Evolutionary conservation across 2,888 invertebrate species (phyloP).

Genomic region (Norana najaformis): DNA sequence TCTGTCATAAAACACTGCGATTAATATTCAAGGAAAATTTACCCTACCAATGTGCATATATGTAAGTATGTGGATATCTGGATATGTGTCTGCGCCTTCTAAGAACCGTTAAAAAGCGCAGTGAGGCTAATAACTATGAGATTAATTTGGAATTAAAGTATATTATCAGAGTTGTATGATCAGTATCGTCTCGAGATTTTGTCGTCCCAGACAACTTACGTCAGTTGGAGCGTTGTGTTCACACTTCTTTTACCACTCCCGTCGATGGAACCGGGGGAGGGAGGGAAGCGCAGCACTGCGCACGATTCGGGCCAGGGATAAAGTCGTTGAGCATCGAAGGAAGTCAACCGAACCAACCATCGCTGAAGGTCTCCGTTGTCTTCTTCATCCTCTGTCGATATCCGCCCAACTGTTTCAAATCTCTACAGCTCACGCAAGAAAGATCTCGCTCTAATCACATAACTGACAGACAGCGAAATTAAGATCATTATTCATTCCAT

Average conservation of each 20-base stretch:
- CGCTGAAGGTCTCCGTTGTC: not conserved
- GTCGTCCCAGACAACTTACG: not conserved
- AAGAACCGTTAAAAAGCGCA: too few species aligned
- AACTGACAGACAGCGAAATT: constrained; percentile 13
- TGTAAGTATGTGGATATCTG: too few species aligned
- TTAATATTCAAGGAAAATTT: too few species aligned
- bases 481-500: not conserved
- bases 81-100: too few species aligned
- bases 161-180: not conserved
- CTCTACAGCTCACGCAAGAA: not conserved
- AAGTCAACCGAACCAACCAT: not conserved
- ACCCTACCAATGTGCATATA: too few species aligned
- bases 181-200: not conserved
- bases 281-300: not conserved
- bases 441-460: not conserved
- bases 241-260: not conserved
- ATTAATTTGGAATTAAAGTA: too few species aligned
- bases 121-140: too few species aligned
- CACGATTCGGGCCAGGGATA: not conserved
- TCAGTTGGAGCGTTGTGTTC: not conserved
- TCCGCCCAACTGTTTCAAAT: not conserved
- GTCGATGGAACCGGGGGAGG: not conserved
- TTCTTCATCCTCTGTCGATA: not conserved
- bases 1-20: too few species aligned
- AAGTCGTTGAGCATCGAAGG: not conserved